Conservation (phyloP, 2,797 vertebrate species). For the Rhincodon typus region DNA sequence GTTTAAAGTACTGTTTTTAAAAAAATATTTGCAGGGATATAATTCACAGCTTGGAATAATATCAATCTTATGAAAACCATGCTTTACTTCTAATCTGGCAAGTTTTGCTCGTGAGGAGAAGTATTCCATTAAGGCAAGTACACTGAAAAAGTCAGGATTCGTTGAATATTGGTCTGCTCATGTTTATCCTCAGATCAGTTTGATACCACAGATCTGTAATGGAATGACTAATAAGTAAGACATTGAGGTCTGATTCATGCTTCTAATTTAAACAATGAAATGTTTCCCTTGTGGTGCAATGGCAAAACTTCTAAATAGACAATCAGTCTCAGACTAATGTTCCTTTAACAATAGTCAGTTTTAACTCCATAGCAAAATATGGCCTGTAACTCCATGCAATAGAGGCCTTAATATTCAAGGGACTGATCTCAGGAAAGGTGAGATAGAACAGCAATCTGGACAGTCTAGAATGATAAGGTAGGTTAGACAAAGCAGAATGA, state of each 20-base stretch:
- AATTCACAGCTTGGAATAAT: conserved; percentile 29
- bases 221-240: conserved; percentile 11
- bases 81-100: neutral
- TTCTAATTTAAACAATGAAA: conserved; percentile 30
- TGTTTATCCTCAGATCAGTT: conserved; percentile 12
- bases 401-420: neutral
- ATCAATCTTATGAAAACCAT: neutral
- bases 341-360: neutral
- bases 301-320: neutral
- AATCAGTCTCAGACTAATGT: neutral
- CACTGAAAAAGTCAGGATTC: neutral
- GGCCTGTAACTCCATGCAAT: neutral
- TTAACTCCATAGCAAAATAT: neutral
- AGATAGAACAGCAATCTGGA: neutral
- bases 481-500: neutral
- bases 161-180: neutral
- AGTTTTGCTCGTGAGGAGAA: neutral
- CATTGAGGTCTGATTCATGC: conserved; percentile 7
- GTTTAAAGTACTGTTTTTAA: neutral
- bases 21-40: neutral
- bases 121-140: neutral
- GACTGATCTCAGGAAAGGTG: neutral
- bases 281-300: neutral
- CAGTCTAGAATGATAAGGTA: neutral
- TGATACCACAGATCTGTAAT: neutral